phyloP scores from a whole-genome alignment of 2,797 vertebrate genomes.

The Enteromius trimaculatus region DNA sequence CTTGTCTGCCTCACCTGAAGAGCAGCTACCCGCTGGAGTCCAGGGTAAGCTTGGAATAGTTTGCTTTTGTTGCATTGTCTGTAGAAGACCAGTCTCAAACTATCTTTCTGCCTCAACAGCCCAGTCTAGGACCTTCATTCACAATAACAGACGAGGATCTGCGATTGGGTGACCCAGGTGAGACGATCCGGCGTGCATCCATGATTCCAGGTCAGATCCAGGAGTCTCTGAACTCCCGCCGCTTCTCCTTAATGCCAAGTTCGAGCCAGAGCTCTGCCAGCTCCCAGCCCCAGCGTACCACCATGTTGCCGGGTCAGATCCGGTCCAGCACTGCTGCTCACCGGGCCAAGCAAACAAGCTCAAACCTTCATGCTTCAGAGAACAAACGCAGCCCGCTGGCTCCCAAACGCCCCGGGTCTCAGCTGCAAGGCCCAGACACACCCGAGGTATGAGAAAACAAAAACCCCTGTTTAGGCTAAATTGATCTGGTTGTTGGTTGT shows the following conservation, averaged over 20 bases:
- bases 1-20: constrained; percentile 89
- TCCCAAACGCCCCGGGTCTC: constrained; percentile 74
- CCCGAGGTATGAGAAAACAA: constrained; percentile 80
- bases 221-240: constrained; percentile 69
- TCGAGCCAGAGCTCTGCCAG: background rate
- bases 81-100: background rate
- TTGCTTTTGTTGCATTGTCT: background rate
- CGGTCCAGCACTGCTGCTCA: constrained; percentile 55
- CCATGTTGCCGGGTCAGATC: constrained; percentile 76
- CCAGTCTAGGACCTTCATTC: constrained; percentile 61
- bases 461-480: background rate
- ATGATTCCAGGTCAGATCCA: constrained; percentile 82
- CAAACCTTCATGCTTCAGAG: constrained; percentile 42
- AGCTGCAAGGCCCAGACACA: constrained; percentile 75
- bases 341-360: constrained; percentile 54
- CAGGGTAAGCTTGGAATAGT: constrained; percentile 73
- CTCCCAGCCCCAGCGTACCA: constrained; percentile 62
- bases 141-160: constrained; percentile 88
- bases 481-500: background rate
- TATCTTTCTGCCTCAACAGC: constrained; percentile 67
- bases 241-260: constrained; percentile 62
- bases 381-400: constrained; percentile 64
- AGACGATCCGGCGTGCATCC: constrained; percentile 87
- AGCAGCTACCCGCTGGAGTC: constrained; percentile 92
- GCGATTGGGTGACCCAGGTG: constrained; percentile 85